Percentiles rank a stretch among this genome's conserved stretches.
Evolutionary conservation across 2,113 vertebrate genomes (phyloP).

Genomic region (Ancistrus triradiatus): DNA sequence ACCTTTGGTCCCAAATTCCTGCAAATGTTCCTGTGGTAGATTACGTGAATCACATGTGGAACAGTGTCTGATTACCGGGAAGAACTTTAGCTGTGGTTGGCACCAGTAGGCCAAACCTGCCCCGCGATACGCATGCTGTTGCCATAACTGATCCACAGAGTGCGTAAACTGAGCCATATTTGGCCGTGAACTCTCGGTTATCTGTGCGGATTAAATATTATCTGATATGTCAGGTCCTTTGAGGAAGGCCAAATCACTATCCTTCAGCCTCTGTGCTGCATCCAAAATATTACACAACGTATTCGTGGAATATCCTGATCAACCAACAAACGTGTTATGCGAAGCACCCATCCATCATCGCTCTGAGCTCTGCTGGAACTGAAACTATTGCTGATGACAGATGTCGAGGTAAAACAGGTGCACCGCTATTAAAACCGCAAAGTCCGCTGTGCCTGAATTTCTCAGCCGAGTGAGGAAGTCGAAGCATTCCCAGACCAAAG

Average conservation of each 20-base stretch:
- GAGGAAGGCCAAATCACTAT: slow-evolving; percentile 27
- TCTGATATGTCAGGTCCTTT: slow-evolving; percentile 6
- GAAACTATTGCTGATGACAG: no score
- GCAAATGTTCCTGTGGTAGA: no score
- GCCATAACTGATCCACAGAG: no score
- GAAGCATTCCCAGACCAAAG: background rate
- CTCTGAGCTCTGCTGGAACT: slow-evolving; percentile 13
- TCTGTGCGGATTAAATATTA: slow-evolving; percentile 19
- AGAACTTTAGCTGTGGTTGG: background rate
- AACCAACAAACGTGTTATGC: background rate
- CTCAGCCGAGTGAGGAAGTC: no score
- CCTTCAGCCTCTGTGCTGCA: slow-evolving; percentile 15
- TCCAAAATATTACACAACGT: slow-evolving; percentile 28
- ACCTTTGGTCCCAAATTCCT: no score
- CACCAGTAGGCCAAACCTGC: slow-evolving; percentile 30
- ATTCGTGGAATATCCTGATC: slow-evolving; percentile 7
- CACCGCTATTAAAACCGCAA: slow-evolving; percentile 21
- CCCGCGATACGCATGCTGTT: no score
- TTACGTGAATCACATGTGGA: no score
- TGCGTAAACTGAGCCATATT: no score
- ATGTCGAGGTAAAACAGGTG: slow-evolving; percentile 23
- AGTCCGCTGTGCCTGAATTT: background rate
- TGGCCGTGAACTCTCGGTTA: no score
- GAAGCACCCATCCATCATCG: background rate
- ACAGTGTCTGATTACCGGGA: background rate